Conservation (phyloP, 2,113 vertebrate genomes). For the Egretta garzetta region DNA sequence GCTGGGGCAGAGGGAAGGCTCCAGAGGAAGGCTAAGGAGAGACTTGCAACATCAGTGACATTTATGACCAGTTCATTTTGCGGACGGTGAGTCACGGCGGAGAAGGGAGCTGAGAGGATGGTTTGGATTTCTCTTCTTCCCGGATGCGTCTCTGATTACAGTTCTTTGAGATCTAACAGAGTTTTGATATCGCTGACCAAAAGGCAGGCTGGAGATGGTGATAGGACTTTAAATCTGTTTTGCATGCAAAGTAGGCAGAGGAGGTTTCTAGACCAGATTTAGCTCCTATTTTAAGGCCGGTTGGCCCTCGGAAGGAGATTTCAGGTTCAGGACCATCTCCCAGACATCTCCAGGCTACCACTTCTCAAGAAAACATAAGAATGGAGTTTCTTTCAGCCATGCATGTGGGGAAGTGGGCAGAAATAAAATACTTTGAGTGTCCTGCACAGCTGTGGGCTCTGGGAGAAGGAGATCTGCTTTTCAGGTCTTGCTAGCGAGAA, state of each 20-base stretch:
- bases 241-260: neutral
- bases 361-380: neutral
- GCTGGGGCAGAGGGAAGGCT: neutral
- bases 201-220: neutral
- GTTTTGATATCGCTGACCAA: neutral
- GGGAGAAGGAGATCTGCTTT: neutral
- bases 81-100: neutral
- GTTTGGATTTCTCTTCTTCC: neutral
- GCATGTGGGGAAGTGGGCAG: accelerated
- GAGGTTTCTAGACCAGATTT: neutral
- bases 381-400: neutral
- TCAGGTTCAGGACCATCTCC: neutral
- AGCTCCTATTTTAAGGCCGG: neutral
- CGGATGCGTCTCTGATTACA: accelerated
- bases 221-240: neutral
- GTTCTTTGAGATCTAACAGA: neutral
- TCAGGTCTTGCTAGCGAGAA: neutral
- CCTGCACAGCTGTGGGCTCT: neutral
- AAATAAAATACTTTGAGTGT: neutral
- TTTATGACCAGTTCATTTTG: neutral
- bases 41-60: neutral
- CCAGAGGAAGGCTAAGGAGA: neutral
- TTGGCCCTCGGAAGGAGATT: neutral
- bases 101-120: neutral
- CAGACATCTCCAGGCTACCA: neutral